phyloP scores from a whole-genome alignment of 2,797 vertebrate genomes.

The Hydrophis major region DNA sequence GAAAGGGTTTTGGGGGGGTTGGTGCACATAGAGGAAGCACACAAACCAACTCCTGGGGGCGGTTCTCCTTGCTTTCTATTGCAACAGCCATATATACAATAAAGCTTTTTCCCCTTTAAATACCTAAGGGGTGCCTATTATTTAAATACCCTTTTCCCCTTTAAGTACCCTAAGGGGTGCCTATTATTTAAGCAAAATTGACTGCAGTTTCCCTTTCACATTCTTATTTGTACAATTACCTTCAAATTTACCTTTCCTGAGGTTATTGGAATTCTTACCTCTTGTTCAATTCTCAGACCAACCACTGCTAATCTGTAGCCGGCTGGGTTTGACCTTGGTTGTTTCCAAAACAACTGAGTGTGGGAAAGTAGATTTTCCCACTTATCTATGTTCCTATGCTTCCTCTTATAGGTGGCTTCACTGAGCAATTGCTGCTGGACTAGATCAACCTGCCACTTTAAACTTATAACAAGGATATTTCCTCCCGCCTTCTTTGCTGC shows the following conservation, averaged over 20 bases:
- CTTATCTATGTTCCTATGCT: neutral
- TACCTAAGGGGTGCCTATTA: neutral
- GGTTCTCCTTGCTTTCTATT: neutral
- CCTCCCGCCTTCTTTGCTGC: neutral
- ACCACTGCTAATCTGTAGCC: neutral
- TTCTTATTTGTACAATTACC: neutral
- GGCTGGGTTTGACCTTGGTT: neutral
- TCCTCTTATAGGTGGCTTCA: neutral
- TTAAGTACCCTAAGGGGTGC: neutral
- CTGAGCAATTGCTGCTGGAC: neutral
- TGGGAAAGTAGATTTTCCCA: neutral
- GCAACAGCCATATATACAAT: neutral
- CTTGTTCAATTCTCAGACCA: neutral
- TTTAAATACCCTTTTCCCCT: neutral
- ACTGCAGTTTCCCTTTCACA: neutral
- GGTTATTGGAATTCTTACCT: neutral
- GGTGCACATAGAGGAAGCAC: neutral
- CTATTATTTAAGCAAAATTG: neutral
- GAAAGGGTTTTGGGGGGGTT: too few species aligned
- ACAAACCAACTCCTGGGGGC: neutral
- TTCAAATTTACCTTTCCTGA: neutral
- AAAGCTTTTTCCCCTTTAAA: neutral
- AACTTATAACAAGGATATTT: neutral
- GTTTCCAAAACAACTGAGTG: neutral
- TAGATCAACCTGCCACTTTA: neutral